Base-by-base conservation (phyloP, 2,888 invertebrate genomes). In the Gnatocerus cornutus region DNA sequence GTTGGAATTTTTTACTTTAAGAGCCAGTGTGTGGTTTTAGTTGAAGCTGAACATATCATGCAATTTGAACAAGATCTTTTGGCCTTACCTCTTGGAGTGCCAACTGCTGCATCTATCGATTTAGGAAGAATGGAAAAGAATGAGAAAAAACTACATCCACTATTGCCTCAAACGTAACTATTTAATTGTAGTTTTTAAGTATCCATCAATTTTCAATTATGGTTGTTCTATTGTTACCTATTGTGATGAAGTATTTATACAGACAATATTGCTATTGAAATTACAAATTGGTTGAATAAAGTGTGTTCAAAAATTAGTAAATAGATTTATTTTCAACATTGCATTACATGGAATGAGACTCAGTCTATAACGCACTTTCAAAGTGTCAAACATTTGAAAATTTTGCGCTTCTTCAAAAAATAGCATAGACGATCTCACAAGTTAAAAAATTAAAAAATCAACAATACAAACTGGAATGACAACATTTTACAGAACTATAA, bases 11-110 rank as follows among this genome's bases (percentile, higher is more conserved):
- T 4, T 4, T 7, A 48, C 27, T 30, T 53, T 43, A 43, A 41
- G 21, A 21, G 1, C 1, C 1, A 21, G 21, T 21, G 1, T 4
- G 21, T 21, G 37, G 2, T 81, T 83, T 33, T 80, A 87, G 93
- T 89, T 85, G 93, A 93, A 86, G 93, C 93, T 14, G 92, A 93
- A 80, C 91, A 92, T 84, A 92, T 94, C 68, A 89, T 94, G 88
- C 90, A 91, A 61, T 91, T 91, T 76, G 93, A 94, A 80, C 85
- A 87, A 7, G 90, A 91, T 48, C 84, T 91, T 55, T 83, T 94
- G n/a, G 89, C 90, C 71, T 86, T 91, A 83, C 93, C 94, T 0
- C 89, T 91, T 68, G 93, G 93, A 3, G 84, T 93, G 0, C 93
- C 94, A n/a, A 90, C 92, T 0, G 90, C 92, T 0, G 89, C 92